These are phyloP conservation scores for Ascaphus truei DNA, from an alignment of 2,113 vertebrate genomes.

Conservation along the genomic window DNA sequence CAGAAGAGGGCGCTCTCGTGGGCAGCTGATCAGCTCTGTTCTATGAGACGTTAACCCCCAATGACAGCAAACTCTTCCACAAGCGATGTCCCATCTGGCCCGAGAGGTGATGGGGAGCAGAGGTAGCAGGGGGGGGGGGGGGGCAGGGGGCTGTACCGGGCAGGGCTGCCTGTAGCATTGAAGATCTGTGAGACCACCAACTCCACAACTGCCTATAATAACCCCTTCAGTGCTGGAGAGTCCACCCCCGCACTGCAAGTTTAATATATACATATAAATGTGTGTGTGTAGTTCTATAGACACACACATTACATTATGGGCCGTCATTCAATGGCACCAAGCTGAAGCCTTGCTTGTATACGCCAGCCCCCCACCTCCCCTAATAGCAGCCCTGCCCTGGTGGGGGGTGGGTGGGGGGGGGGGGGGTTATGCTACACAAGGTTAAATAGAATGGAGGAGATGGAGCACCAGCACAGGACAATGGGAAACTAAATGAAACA, in stretches of 20 bases:
- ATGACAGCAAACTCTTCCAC: slow-evolving; percentile 10
- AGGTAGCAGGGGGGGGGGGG: not conserved
- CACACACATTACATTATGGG: not conserved
- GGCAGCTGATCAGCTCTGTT: too few species aligned
- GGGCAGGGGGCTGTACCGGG: not conserved
- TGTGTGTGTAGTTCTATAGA: too few species aligned
- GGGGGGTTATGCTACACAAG: not conserved
- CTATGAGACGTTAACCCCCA: too few species aligned
- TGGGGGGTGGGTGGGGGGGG: not conserved
- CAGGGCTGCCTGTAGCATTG: too few species aligned
- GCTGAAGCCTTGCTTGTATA: not conserved
- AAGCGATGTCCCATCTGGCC: slow-evolving; percentile 5
- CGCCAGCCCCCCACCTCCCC: not conserved
- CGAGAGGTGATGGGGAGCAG: too few species aligned
- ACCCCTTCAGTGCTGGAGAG: not conserved
- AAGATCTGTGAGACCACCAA: too few species aligned
- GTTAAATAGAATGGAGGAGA: not conserved
- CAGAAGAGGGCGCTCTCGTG: too few species aligned
- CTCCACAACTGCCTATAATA: too few species aligned
- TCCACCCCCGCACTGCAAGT: not conserved
- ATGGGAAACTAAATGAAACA: not conserved
- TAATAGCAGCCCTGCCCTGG: not conserved
- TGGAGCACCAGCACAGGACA: slow-evolving; percentile 17
- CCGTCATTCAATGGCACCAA: not conserved
- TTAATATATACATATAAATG: too few species aligned